These are phyloP conservation scores for Phataginus tetradactyla DNA, from an alignment of 2,797 vertebrate genomes.

Conservation along the genomic window DNA sequence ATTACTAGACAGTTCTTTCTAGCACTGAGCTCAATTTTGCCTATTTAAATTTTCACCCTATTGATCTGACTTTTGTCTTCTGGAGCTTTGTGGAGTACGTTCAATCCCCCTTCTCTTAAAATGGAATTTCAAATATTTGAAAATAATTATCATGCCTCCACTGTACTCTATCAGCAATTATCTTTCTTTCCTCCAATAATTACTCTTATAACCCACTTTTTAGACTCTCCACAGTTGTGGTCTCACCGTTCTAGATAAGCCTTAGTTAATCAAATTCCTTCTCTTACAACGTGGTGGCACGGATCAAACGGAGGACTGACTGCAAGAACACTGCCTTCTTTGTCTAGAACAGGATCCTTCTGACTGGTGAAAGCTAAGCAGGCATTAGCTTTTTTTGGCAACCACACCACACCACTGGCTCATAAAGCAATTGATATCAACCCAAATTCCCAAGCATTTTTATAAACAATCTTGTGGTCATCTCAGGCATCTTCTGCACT, in stretches of 20 bases:
- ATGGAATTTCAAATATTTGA: conserved; percentile 63
- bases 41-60: conserved; percentile 47
- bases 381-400: neutral
- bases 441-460: neutral
- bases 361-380: neutral
- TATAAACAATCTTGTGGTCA: neutral
- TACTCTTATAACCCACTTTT: neutral
- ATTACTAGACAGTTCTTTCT: conserved; percentile 49
- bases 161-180: neutral
- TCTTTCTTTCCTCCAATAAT: conserved; percentile 36
- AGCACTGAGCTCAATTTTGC: conserved; percentile 30
- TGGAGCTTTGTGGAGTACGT: conserved; percentile 7
- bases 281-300: neutral
- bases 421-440: neutral
- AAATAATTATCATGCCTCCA: conserved; percentile 33
- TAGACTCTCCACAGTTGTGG: neutral
- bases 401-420: neutral
- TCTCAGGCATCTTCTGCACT: neutral
- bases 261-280: neutral
- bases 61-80: conserved; percentile 54
- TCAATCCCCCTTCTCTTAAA: neutral
- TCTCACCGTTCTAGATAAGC: neutral
- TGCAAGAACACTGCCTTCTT: neutral
- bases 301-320: neutral
- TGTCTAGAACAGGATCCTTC: neutral